A percentile compares a stretch with the other conserved stretches of the same genome.
Evolutionary conservation across 2,888 invertebrate genomes (phyloP).

Genomic region (Eupeodes luniger): DNA sequence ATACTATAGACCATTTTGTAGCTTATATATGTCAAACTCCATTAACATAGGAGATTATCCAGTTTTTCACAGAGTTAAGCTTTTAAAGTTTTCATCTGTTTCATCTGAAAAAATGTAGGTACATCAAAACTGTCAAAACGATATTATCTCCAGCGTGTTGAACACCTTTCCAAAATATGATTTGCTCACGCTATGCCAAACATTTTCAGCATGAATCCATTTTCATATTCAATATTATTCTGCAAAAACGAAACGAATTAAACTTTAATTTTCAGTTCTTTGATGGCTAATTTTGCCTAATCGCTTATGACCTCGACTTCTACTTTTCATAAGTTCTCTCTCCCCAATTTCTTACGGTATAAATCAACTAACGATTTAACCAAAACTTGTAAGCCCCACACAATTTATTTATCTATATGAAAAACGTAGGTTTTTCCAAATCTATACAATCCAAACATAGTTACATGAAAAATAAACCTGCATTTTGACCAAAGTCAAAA

Average conservation of each 20-base stretch:
- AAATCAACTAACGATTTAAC: constrained; percentile 54
- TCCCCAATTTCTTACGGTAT: constrained; percentile 27
- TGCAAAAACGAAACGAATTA: neutral
- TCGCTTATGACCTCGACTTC: constrained; percentile 67
- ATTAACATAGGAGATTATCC: no score
- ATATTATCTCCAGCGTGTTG: no score
- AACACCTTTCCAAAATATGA: no score
- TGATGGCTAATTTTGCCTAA: constrained; percentile 52
- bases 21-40: no score
- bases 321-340: constrained; percentile 58
- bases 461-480: constrained; percentile 32
- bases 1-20: no score
- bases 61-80: no score
- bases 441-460: neutral
- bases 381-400: constrained; percentile 23
- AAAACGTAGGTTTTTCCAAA: neutral
- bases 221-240: neutral
- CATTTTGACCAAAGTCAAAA: constrained; percentile 54
- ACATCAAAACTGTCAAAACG: no score
- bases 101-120: no score
- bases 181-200: no score
- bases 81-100: no score
- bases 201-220: no score
- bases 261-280: constrained; percentile 1
- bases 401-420: constrained; percentile 13